phyloP scores from a whole-genome alignment of 2,113 vertebrate genomes.

The Centropristis striata region DNA sequence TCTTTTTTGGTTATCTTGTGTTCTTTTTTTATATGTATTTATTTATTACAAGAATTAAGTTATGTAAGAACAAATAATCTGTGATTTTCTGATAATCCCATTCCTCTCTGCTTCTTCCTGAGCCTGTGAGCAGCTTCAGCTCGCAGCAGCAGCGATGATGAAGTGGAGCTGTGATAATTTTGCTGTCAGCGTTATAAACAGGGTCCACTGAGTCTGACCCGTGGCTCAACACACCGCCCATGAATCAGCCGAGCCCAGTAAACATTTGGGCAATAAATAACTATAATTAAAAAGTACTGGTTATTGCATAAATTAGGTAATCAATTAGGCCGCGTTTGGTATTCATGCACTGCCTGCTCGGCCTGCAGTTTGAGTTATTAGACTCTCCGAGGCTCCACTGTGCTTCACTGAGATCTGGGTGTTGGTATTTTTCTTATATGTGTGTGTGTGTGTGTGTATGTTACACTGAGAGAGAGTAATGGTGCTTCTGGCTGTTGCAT shows the following conservation, averaged over 20 bases:
- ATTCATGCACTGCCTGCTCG: slow-evolving; percentile 83
- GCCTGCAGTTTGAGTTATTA: slow-evolving; percentile 82
- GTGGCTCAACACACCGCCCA: slow-evolving; percentile 59
- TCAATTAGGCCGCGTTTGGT: slow-evolving; percentile 84
- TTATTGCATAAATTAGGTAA: slow-evolving; percentile 84
- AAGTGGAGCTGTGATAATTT: slow-evolving; percentile 68
- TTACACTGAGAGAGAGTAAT: slow-evolving; percentile 26
- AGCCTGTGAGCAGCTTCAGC: no score
- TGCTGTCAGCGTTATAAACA: slow-evolving; percentile 74
- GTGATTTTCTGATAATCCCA: neutral
- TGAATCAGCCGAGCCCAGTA: slow-evolving; percentile 75
- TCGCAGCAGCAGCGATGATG: slow-evolving; percentile 55
- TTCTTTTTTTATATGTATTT: no score
- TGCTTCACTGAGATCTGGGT: slow-evolving; percentile 47
- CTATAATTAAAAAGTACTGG: slow-evolving; percentile 79
- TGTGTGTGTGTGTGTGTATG: slow-evolving; percentile 17
- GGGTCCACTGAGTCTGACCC: slow-evolving; percentile 69
- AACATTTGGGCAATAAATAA: slow-evolving; percentile 83
- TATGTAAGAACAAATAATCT: neutral
- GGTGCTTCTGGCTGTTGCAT: slow-evolving; percentile 1
- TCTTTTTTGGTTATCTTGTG: no score
- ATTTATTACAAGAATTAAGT: no score
- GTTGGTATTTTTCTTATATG: slow-evolving; percentile 47
- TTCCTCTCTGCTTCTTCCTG: neutral
- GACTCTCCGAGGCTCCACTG: slow-evolving; percentile 47